Base-by-base conservation (phyloP, 2,888 invertebrate genomes). In the Diaphora mendica region DNA sequence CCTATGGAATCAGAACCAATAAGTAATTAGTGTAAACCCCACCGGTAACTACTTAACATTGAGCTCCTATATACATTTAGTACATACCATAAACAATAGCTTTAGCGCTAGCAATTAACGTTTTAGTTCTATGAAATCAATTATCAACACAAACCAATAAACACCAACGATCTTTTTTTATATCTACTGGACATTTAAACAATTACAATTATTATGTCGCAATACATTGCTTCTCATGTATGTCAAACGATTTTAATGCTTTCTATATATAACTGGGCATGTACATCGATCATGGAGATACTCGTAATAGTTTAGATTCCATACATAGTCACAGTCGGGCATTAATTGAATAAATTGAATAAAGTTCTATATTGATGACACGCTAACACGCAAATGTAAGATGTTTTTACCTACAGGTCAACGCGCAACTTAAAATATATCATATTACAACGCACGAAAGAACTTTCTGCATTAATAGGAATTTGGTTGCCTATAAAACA, bases 81-180 rank as follows among this genome's bases (percentile, higher is more conserved):
- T 55, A n/a, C 51, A 55, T 55, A 55, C n/a, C 64, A 76, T 59
- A 70, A 62, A 76, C 79, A 81, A 74, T 64, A 70, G 59, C 30
- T 72, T 71, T 73, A 39, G 44, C 64, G 33, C 15, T 59, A 23
- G 62, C 15, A 4, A 30, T 62, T 62, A 62, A 62, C 62, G 17
- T 26, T 62, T 62, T 62, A 62, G 62, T 62, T 62, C 59, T 62
- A 62, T 30, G 26, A 62, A 30, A 26, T 62, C 30, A 62, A 30
- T 30, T 62, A 62, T 62, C 30, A 30, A 17, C 59, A 59, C n/a
- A 26, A n/a, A 62, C 17, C 30, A 62, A 62, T 62, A 62, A 62
- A 62, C 62, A 62, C 62, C 26, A 30, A 30, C 30, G 5, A 17
- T 62, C n/a, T 11, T 11, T 15, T 11, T 30, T 59, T 30, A 62